Evolutionary conservation across 2,888 invertebrate species (phyloP).

Genomic region (Neoaliturus tenellus): DNA sequence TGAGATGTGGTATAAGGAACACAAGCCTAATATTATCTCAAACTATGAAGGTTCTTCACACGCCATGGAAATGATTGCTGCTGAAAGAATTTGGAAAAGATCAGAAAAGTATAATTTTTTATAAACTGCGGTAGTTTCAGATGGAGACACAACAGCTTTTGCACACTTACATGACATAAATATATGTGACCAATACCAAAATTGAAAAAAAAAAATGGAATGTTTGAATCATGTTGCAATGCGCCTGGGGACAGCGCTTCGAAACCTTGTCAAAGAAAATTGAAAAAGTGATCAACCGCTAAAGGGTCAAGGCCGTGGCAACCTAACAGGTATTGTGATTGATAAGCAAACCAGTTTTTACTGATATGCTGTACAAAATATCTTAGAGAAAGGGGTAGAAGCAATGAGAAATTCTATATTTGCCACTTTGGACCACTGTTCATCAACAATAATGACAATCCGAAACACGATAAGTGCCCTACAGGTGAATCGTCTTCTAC

Average conservation of each 20-base stretch:
- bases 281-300: not conserved
- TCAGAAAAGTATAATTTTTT: too few species aligned
- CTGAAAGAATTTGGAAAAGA: too few species aligned
- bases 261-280: conserved; percentile 14
- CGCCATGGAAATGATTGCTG: too few species aligned
- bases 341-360: not conserved
- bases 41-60: too few species aligned
- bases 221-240: conserved; percentile 36
- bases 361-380: conserved; percentile 1
- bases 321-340: not conserved
- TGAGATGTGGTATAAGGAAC: too few species aligned
- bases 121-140: too few species aligned
- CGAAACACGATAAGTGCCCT: conserved; percentile 20
- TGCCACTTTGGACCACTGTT: conserved; percentile 9
- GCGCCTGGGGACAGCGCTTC: conserved; percentile 15
- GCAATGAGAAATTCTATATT: conserved; percentile 8
- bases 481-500: not conserved
- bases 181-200: too few species aligned
- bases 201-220: too few species aligned
- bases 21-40: too few species aligned
- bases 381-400: not conserved
- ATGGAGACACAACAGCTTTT: too few species aligned
- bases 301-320: not conserved
- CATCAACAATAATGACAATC: not conserved
- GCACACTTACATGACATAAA: too few species aligned